Percentiles rank a stretch among this genome's conserved stretches.
Evolutionary conservation across 1,140 invertebrate genomes (phyloP).

Genomic region (Calycopis cecrops): DNA sequence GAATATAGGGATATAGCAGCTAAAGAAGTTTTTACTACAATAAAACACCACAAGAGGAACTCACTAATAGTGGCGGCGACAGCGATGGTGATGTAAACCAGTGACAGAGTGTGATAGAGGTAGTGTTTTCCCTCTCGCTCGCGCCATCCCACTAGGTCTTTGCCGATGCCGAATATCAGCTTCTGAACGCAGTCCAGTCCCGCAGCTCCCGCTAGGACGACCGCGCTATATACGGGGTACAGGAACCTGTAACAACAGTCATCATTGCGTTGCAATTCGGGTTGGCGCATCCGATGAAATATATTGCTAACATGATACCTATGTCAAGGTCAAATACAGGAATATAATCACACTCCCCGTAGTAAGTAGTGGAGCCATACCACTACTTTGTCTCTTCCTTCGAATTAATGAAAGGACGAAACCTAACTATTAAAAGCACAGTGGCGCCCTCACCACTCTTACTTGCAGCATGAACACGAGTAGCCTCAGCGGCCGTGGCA

Average conservation of each 20-base stretch:
- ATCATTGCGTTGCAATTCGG: background rate
- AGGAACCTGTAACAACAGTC: slow-evolving; percentile 81
- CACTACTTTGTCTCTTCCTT: no score
- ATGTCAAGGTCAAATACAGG: no score
- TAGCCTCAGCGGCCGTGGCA: slow-evolving; percentile 93
- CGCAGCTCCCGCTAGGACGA: slow-evolving; percentile 91
- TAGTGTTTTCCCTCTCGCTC: slow-evolving; percentile 78
- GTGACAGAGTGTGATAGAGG: slow-evolving; percentile 81
- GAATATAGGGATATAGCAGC: no score
- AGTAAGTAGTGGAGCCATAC: no score
- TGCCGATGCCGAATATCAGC: slow-evolving; percentile 80
- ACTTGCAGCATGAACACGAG: slow-evolving; percentile 89
- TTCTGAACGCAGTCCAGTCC: slow-evolving; percentile 88
- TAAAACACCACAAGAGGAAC: background rate
- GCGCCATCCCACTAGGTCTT: slow-evolving; percentile 43
- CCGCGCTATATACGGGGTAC: slow-evolving; percentile 97
- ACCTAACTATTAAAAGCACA: no score
- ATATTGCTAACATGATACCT: no score
- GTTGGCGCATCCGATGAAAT: no score
- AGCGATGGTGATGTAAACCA: slow-evolving; percentile 74
- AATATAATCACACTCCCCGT: no score
- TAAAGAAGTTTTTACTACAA: no score
- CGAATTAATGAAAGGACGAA: no score
- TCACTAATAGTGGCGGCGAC: no score
- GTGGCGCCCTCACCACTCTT: slow-evolving; percentile 79